Conservation (phyloP, 2,797 vertebrate species). For the Tangara arthus region DNA sequence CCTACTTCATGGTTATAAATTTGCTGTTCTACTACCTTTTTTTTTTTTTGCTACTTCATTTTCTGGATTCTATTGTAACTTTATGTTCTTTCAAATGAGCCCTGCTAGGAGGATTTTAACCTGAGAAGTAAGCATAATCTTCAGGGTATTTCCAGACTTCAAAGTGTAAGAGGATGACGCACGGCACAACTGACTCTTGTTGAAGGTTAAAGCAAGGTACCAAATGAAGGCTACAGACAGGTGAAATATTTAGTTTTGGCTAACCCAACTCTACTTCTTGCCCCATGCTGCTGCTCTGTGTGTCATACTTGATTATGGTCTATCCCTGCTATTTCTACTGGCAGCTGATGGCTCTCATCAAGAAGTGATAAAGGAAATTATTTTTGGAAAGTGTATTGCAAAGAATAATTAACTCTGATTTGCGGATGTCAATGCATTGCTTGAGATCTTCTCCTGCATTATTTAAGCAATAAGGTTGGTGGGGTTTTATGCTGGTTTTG, state of each 20-base stretch:
- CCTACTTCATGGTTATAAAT: neutral
- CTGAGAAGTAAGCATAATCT: neutral
- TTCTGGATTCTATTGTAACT: neutral
- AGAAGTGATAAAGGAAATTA: neutral
- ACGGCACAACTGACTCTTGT: rapidly evolving
- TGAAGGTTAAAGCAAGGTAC: neutral
- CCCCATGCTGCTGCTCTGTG: neutral
- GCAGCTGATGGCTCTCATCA: neutral
- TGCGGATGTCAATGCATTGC: neutral
- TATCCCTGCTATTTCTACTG: neutral
- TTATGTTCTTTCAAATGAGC: neutral
- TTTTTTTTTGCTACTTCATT: neutral
- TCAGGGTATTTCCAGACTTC: neutral
- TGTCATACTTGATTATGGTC: neutral
- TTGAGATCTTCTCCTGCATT: neutral
- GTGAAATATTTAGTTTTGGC: neutral
- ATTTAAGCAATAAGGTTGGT: neutral
- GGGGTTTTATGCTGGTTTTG: neutral
- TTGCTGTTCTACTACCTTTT: neutral
- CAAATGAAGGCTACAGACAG: neutral
- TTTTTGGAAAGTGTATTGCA: neutral
- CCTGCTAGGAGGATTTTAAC: neutral
- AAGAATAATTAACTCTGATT: neutral
- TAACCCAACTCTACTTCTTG: neutral
- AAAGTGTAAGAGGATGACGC: neutral